phyloP scores from a whole-genome alignment of 2,888 invertebrate species.

The Brenthis daphne region DNA sequence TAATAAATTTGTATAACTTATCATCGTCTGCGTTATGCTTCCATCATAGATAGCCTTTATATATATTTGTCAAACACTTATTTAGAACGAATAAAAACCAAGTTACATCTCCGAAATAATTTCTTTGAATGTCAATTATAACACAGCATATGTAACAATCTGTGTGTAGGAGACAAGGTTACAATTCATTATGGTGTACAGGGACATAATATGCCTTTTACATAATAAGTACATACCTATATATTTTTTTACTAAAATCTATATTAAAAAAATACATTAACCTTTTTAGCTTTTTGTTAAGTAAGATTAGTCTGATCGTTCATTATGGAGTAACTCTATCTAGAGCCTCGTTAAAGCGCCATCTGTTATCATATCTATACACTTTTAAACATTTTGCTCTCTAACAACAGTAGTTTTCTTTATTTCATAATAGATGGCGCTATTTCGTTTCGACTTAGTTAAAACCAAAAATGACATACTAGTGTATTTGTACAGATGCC shows the following conservation, averaged over 20 bases:
- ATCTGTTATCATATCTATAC: slow-evolving; percentile 3
- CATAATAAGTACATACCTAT: too few species aligned
- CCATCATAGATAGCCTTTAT: not conserved
- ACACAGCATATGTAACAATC: not conserved
- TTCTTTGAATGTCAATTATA: slow-evolving; percentile 6
- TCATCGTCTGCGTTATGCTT: not conserved
- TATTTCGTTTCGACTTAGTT: not conserved
- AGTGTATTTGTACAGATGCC: too few species aligned
- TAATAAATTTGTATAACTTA: not conserved
- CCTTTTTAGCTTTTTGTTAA: too few species aligned
- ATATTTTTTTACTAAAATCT: too few species aligned
- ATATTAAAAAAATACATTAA: too few species aligned
- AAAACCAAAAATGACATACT: too few species aligned
- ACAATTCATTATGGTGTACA: not conserved
- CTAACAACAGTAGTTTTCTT: not conserved
- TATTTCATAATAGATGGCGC: slow-evolving; percentile 5
- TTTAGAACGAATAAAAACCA: not conserved
- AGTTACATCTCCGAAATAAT: not conserved
- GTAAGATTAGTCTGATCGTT: too few species aligned
- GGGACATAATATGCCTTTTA: not conserved
- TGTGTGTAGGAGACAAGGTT: slow-evolving; percentile 8
- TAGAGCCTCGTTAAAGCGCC: slow-evolving; percentile 1
- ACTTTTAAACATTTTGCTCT: not conserved
- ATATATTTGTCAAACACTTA: not conserved
- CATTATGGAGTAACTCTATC: too few species aligned